Base-by-base conservation (phyloP, 2,888 invertebrate genomes). In the Parochlus steinenii region DNA sequence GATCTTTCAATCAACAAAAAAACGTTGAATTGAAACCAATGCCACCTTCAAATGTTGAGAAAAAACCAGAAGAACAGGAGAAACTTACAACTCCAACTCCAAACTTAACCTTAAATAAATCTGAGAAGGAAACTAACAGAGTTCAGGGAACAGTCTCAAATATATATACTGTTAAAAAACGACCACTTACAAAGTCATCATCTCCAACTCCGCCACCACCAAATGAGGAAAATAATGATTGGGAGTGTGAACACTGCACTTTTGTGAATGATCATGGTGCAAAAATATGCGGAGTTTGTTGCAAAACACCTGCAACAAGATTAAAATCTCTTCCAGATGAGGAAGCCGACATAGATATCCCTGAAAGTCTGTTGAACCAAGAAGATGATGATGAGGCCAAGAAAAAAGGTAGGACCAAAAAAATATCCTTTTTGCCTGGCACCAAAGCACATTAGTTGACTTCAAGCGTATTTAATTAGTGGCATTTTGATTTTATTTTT, bases 241-340 rank as follows among this genome's bases (percentile, higher is more conserved):
- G 89, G 89, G 74, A 81, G 43, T 90, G 89, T 54, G 82, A 85
- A 49, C 83, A 86, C 49, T 90, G 89, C 52, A 90, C 89, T 0
- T 87, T 75, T 52, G 77, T 86, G 3, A 90, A 90, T 52, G 76
- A 79, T 40, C 62, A 78, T 0, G 78, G 76, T 14, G 71, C 74
- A 1, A 72, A 76, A 45, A 79, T 89, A 24, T 89, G 89, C 51
- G 66, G 69, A 10, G 73, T 89, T 33, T 90, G 89, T 52, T 89
- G 87, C 50, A 85, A 86, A 52, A 89, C 89, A 1, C 71, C 73
- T 1, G 66, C 65, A 5, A 37, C 37, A 39, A 24, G 39, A 22
- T 14, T 33, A 25, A 31, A 40, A 19, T 27, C 31, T 19, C 19
- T 33, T 8, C 36, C 33, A 33, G 42, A 29, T 17, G 38, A 33